phyloP scores from a whole-genome alignment of 2,888 invertebrate genomes.

The Sisyra nigra region DNA sequence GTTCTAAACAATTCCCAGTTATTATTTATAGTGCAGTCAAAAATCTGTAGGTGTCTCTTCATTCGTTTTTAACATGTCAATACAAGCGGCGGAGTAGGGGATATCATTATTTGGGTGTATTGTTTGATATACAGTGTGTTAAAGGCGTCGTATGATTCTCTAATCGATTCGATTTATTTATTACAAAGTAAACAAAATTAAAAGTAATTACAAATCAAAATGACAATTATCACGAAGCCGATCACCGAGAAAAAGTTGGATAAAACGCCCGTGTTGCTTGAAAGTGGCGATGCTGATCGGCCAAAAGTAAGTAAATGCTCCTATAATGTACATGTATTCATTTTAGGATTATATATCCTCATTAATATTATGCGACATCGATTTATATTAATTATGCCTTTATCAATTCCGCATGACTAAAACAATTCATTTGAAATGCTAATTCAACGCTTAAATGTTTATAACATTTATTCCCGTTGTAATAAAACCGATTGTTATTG shows the following conservation, averaged over 20 bases:
- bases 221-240: slow-evolving; percentile 70
- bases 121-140: neutral
- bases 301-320: slow-evolving; percentile 18
- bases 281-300: slow-evolving; percentile 29
- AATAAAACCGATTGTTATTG: too few relatives aligned
- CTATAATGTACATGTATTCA: too few relatives aligned
- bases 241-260: slow-evolving; percentile 54
- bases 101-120: too few relatives aligned
- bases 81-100: too few relatives aligned
- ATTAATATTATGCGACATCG: too few relatives aligned
- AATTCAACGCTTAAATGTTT: too few relatives aligned
- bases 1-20: too few relatives aligned
- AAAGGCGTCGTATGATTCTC: slow-evolving; percentile 5
- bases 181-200: slow-evolving; percentile 6
- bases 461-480: too few relatives aligned
- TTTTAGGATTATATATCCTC: too few relatives aligned
- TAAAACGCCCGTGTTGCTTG: slow-evolving; percentile 47
- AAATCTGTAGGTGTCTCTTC: neutral
- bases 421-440: too few relatives aligned
- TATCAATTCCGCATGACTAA: too few relatives aligned
- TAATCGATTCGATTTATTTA: slow-evolving; percentile 8
- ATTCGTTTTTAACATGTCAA: neutral
- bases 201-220: slow-evolving; percentile 22
- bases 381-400: neutral
- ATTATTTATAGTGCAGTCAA: too few relatives aligned